These are phyloP conservation scores for Saxidomus purpurata DNA, from an alignment of 1,140 invertebrate genomes.

Conservation along the genomic window DNA sequence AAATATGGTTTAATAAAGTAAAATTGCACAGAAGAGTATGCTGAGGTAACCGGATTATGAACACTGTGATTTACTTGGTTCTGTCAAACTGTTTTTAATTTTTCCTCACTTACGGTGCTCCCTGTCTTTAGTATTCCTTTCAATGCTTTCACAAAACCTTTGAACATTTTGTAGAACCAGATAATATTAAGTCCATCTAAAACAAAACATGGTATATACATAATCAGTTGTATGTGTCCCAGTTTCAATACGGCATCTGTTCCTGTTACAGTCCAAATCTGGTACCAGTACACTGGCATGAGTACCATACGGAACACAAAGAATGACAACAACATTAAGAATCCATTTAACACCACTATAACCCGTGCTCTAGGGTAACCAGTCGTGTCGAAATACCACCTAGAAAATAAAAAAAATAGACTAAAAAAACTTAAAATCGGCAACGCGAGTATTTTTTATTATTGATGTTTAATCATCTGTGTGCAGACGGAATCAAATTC, in stretches of 20 bases:
- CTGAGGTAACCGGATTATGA: not conserved
- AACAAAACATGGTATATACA: slow-evolving; percentile 81
- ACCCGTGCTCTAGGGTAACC: slow-evolving; percentile 76
- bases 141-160: slow-evolving; percentile 76
- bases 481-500: too few species aligned
- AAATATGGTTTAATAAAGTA: too few species aligned
- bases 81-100: slow-evolving; percentile 18
- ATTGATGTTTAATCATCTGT: too few species aligned
- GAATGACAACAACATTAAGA: slow-evolving; percentile 83
- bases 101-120: not conserved
- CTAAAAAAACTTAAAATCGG: too few species aligned
- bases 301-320: slow-evolving; percentile 81
- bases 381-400: slow-evolving; percentile 82
- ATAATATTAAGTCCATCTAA: slow-evolving; percentile 83
- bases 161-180: slow-evolving; percentile 84
- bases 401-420: slow-evolving; percentile 67
- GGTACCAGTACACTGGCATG: slow-evolving; percentile 83
- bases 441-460: too few species aligned
- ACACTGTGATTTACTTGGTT: too few species aligned
- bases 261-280: slow-evolving; percentile 80
- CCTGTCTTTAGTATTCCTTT: not conserved
- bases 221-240: slow-evolving; percentile 81
- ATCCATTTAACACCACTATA: slow-evolving; percentile 81
- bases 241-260: slow-evolving; percentile 76
- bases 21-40: not conserved